Percentiles rank a stretch among this genome's conserved stretches.
These are phyloP conservation scores for Carcharodon carcharias DNA, from an alignment of 2,797 vertebrate species.

Conservation along the genomic window DNA sequence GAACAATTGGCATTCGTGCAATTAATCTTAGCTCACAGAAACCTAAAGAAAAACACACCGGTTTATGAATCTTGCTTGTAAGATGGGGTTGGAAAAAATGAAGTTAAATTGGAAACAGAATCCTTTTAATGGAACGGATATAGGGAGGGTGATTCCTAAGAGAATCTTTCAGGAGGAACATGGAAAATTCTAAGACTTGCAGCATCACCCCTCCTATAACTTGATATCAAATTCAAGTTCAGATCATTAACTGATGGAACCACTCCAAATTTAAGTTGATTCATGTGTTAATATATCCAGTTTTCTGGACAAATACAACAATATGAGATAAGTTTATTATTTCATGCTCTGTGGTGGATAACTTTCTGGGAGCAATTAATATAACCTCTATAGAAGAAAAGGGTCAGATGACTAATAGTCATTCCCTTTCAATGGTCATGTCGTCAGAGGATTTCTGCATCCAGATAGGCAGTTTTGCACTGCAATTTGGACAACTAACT, in stretches of 20 bases:
- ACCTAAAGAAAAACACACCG: neutral
- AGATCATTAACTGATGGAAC: neutral
- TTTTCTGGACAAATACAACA: neutral
- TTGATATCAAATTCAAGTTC: neutral
- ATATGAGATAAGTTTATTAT: neutral
- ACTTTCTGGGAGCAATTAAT: neutral
- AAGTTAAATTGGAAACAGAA: neutral
- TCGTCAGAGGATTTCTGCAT: no score
- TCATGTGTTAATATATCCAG: neutral
- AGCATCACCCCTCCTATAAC: neutral
- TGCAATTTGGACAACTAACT: neutral
- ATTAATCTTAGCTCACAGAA: neutral
- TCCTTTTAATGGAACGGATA: neutral
- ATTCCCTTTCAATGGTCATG: neutral
- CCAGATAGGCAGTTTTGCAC: neutral
- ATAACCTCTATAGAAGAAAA: neutral
- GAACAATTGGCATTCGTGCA: neutral
- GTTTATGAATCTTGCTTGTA: neutral
- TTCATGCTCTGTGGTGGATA: neutral
- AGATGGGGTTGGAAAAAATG: neutral
- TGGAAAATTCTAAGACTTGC: no score
- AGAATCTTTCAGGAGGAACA: no score
- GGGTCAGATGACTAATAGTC: neutral
- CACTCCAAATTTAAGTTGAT: neutral
- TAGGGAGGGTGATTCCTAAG: neutral